phyloP scores from a whole-genome alignment of 2,797 vertebrate species.

The Gorsachius magnificus region DNA sequence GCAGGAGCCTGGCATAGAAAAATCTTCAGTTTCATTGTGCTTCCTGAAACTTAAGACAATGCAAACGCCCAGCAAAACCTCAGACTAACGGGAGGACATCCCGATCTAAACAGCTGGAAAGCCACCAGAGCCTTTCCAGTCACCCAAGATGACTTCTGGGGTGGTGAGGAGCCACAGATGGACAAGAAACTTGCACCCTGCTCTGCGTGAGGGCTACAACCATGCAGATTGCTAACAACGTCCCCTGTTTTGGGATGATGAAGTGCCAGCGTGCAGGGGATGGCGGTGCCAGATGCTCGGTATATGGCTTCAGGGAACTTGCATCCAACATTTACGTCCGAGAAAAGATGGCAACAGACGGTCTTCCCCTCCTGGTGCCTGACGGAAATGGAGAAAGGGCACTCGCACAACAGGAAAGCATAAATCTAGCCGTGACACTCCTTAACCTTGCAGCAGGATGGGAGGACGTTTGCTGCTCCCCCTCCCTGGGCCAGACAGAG shows the following conservation, averaged over 20 bases:
- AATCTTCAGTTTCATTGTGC: not conserved
- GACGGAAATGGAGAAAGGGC: not conserved
- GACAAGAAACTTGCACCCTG: not conserved
- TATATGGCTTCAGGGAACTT: not conserved
- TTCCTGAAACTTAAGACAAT: slow-evolving; percentile 25
- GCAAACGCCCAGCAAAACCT: not conserved
- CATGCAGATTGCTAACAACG: not conserved
- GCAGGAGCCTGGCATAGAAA: slow-evolving; percentile 23
- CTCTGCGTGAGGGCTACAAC: not conserved
- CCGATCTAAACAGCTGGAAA: not conserved
- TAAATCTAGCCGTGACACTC: not conserved
- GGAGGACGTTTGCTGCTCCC: not conserved
- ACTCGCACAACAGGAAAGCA: not conserved
- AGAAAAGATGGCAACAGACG: not conserved
- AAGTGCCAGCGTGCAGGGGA: not conserved
- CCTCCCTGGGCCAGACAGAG: rapidly evolving
- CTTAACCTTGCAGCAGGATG: not conserved
- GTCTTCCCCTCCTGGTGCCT: not conserved
- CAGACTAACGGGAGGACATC: not conserved
- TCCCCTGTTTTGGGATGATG: slow-evolving; percentile 4
- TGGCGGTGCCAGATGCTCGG: not conserved
- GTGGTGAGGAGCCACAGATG: not conserved
- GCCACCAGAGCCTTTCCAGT: not conserved
- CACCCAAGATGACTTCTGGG: not conserved
- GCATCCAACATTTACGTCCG: not conserved